Percentiles rank a stretch among this genome's conserved stretches.
These are phyloP conservation scores for Scolopax bukidnonensis DNA, from an alignment of 2,797 vertebrate species.

Conservation along the genomic window DNA sequence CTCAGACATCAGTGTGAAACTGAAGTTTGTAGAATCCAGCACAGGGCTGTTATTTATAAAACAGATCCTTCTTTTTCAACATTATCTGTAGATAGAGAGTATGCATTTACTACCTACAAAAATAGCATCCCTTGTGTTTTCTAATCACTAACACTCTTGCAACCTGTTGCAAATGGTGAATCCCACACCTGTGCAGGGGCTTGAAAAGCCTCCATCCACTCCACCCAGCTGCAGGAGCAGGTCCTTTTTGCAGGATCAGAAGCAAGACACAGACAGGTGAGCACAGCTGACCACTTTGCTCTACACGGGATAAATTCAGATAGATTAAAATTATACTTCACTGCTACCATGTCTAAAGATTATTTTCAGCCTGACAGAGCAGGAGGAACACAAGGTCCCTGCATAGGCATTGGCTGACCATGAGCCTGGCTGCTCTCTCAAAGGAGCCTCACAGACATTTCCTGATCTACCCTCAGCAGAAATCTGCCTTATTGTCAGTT, in stretches of 20 bases:
- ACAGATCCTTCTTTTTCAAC: background rate
- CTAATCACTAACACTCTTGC: background rate
- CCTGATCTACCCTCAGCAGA: background rate
- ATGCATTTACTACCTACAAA: background rate
- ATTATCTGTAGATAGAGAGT: background rate
- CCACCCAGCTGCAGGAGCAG: background rate
- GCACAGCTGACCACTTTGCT: background rate
- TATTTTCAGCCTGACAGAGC: background rate
- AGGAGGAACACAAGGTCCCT: background rate
- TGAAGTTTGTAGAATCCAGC: background rate
- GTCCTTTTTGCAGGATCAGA: background rate
- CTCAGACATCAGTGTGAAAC: background rate
- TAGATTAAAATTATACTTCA: background rate
- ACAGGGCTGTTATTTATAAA: background rate
- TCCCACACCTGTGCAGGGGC: background rate
- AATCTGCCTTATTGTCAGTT: background rate
- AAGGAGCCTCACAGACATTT: background rate
- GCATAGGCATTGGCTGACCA: rapidly evolving
- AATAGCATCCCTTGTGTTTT: background rate
- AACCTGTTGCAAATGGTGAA: background rate
- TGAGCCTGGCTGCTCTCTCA: background rate
- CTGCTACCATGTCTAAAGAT: background rate
- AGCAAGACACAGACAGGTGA: rapidly evolving
- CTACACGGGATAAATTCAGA: background rate
- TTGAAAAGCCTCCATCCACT: background rate